Evolutionary conservation across 2,797 vertebrate genomes (phyloP).

Genomic region (Masticophis lateralis): DNA sequence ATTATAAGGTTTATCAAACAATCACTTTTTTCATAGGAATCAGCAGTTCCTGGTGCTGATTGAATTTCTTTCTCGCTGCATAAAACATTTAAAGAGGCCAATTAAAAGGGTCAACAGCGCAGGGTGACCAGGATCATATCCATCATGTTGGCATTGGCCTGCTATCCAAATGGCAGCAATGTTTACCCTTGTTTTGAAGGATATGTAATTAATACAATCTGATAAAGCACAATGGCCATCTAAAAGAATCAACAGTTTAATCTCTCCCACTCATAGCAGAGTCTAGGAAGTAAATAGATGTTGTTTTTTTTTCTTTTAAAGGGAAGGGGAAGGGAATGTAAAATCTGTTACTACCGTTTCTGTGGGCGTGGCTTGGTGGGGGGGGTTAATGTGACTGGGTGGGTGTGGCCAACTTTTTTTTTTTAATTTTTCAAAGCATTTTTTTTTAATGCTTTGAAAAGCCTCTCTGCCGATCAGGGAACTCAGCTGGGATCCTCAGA

Average conservation of each 20-base stretch:
- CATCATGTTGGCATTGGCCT: constrained; percentile 68
- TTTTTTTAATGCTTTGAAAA: too few species aligned
- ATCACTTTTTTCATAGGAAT: constrained; percentile 63
- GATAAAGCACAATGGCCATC: neutral
- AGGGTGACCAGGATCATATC: constrained; percentile 70
- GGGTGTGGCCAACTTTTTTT: too few species aligned
- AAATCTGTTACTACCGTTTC: too few species aligned
- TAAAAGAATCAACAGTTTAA: constrained; percentile 6
- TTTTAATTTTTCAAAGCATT: too few species aligned
- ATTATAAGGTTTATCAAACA: constrained; percentile 31
- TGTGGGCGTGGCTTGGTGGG: too few species aligned
- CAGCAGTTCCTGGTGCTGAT: constrained; percentile 72
- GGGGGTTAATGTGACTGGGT: too few species aligned
- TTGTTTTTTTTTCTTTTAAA: neutral
- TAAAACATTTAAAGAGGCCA: constrained; percentile 80
- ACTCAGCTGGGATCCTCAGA: too few species aligned
- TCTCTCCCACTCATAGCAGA: constrained; percentile 9
- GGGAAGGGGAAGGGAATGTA: accelerated
- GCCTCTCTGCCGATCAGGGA: too few species aligned
- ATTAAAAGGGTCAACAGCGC: constrained; percentile 72
- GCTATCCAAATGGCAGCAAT: constrained; percentile 64
- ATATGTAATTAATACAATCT: constrained; percentile 9
- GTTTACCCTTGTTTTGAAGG: neutral
- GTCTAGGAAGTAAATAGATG: neutral
- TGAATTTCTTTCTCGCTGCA: constrained; percentile 76